Evolutionary conservation across 1,140 invertebrate species (phyloP).

Genomic region (Eurosta solidaginis): DNA sequence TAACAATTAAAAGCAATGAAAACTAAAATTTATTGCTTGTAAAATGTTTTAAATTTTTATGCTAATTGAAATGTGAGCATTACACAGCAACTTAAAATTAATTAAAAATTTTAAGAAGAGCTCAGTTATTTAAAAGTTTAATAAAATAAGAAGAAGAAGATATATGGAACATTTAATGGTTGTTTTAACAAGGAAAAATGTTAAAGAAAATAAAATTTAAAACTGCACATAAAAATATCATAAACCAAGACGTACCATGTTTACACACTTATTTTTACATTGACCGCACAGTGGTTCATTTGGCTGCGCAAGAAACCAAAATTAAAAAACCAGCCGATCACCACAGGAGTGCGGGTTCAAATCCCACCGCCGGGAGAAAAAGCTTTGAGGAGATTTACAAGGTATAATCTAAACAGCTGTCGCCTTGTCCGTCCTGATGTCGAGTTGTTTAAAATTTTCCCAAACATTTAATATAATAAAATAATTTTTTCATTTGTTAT

Average conservation of each 20-base stretch:
- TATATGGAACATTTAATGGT: background rate
- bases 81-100: background rate
- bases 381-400: too few species aligned
- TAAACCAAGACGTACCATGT: background rate
- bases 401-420: too few species aligned
- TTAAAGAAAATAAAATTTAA: background rate
- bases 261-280: slow-evolving; percentile 6
- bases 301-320: too few species aligned
- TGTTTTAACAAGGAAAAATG: background rate
- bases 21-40: background rate
- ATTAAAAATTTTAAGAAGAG: slow-evolving; percentile 1
- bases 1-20: background rate
- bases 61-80: background rate
- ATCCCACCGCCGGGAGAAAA: too few species aligned
- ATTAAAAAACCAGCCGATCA: too few species aligned
- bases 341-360: too few species aligned
- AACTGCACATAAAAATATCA: background rate
- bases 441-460: too few species aligned
- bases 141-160: background rate
- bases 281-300: too few species aligned
- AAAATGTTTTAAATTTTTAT: background rate
- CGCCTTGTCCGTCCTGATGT: too few species aligned
- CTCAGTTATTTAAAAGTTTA: background rate
- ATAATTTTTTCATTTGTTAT: too few species aligned
- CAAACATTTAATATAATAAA: too few species aligned